These are phyloP conservation scores for Rattus rattus DNA, from an alignment of 2,113 vertebrate genomes.

Conservation along the genomic window DNA sequence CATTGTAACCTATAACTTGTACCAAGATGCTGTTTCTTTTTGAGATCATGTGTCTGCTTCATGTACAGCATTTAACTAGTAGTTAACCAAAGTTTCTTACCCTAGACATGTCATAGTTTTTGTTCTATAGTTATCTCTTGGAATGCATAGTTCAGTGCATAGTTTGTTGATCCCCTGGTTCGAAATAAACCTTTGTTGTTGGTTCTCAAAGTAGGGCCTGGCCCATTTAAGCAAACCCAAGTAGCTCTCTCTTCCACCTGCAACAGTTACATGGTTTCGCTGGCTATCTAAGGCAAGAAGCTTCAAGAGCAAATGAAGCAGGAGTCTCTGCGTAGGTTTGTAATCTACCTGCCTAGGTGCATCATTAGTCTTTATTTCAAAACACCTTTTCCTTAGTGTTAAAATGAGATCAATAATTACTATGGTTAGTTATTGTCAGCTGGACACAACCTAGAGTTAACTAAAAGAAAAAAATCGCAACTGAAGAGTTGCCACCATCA, in stretches of 20 bases:
- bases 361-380: conserved; percentile 65
- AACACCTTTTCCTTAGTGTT: conserved; percentile 66
- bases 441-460: not conserved
- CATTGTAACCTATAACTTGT: not conserved
- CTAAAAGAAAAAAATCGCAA: too few species aligned
- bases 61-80: not conserved
- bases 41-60: not conserved
- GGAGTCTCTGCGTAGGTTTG: not conserved
- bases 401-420: conserved; percentile 59
- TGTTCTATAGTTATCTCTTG: not conserved
- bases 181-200: not conserved
- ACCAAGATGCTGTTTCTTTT: not conserved
- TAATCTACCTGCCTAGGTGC: not conserved
- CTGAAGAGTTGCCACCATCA: not conserved
- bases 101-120: not conserved
- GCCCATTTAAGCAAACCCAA: conserved; percentile 1
- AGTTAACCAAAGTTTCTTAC: not conserved
- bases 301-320: conserved; percentile 7
- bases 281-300: conserved; percentile 29
- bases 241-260: conserved; percentile 6
- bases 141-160: not conserved
- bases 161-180: not conserved
- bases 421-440: not conserved
- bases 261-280: not conserved
- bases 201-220: not conserved